Conservation (phyloP, 2,113 vertebrate genomes). For the Saguinus midas region DNA sequence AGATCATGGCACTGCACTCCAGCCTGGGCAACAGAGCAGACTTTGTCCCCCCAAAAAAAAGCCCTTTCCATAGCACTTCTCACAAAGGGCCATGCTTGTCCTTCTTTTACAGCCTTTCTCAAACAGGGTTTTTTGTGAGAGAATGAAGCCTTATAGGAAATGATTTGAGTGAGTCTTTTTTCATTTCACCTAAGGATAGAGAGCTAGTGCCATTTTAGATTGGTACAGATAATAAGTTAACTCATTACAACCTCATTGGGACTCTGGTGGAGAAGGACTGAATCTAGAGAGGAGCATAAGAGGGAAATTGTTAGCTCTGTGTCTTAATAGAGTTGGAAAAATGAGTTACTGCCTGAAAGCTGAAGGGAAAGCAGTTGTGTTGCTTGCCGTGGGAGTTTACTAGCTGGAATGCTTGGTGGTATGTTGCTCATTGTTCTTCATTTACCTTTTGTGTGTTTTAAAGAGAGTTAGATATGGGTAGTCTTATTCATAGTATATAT, state of each 20-base stretch:
- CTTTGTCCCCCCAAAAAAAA: neutral
- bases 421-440: neutral
- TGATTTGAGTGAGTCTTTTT: neutral
- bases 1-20: no score
- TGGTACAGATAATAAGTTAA: neutral
- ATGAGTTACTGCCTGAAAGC: neutral
- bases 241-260: neutral
- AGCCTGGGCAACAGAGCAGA: no score
- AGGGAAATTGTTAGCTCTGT: neutral
- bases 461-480: neutral
- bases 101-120: neutral
- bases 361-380: neutral
- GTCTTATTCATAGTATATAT: neutral
- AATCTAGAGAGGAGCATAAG: neutral
- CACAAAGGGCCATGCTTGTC: neutral
- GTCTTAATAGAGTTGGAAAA: constrained; percentile 27
- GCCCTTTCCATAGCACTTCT: neutral
- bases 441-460: neutral
- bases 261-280: neutral
- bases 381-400: neutral
- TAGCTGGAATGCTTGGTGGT: neutral
- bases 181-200: neutral
- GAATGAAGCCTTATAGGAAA: neutral
- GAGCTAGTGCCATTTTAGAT: neutral
- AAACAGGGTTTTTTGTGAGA: neutral